These are phyloP conservation scores for Pristis pectinata DNA, from an alignment of 2,797 vertebrate species.

Conservation along the genomic window DNA sequence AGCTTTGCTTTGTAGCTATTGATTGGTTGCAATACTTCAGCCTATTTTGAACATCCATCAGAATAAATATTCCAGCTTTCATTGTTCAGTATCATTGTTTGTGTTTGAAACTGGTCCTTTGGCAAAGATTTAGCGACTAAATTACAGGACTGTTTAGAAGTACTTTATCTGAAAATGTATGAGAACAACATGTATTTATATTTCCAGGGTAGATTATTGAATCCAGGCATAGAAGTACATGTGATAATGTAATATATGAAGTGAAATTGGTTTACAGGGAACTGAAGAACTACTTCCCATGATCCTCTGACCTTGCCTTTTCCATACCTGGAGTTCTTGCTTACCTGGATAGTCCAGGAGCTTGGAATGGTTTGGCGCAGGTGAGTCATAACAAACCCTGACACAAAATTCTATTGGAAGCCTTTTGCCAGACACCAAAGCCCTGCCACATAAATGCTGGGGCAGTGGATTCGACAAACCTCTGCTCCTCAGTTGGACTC, in stretches of 20 bases:
- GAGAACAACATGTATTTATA: no score
- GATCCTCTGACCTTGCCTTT: no score
- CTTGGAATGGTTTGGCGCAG: no score
- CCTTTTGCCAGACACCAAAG: no score
- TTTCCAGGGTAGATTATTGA: not conserved
- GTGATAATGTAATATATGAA: not conserved
- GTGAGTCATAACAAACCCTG: no score
- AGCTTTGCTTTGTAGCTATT: not conserved
- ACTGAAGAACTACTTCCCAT: not conserved
- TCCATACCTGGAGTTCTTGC: no score
- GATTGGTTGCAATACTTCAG: not conserved
- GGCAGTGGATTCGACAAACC: no score
- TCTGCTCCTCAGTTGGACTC: no score
- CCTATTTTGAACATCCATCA: not conserved
- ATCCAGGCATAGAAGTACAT: not conserved
- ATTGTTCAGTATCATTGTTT: not conserved
- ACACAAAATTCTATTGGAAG: no score
- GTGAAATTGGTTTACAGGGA: not conserved
- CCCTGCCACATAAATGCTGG: no score
- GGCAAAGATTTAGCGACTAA: not conserved
- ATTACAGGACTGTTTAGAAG: not conserved
- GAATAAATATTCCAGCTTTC: not conserved
- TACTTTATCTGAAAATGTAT: no score
- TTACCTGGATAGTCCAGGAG: no score
- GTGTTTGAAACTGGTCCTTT: not conserved